Evolutionary conservation across 2,797 vertebrate species (phyloP).

Genomic region (Lacerta bilineata): DNA sequence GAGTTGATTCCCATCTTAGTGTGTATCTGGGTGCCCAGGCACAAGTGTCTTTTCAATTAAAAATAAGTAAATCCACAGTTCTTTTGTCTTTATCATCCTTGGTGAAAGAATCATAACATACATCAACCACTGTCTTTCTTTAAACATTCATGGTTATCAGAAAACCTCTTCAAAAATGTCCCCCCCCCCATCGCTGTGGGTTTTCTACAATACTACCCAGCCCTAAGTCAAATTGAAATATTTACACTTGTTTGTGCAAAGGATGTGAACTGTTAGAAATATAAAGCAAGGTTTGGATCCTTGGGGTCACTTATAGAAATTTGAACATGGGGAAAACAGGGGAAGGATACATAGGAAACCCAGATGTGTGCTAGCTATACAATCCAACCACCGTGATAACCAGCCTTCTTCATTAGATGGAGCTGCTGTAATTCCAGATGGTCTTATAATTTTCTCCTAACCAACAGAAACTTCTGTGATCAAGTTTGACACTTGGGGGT

Average conservation of each 20-base stretch:
- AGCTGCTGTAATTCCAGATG: too few species aligned
- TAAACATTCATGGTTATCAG: background rate
- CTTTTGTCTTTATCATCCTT: slow-evolving; percentile 15
- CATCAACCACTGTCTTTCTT: background rate
- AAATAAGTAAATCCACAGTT: slow-evolving; percentile 10
- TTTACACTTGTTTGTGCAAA: background rate
- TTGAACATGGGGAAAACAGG: background rate
- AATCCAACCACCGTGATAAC: background rate
- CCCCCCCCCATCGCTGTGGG: too few species aligned
- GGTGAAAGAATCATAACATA: background rate
- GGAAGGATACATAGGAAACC: background rate
- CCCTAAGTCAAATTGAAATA: background rate
- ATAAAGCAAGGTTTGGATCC: background rate
- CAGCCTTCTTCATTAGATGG: background rate
- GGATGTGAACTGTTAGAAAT: background rate
- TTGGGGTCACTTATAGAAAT: background rate
- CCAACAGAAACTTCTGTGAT: background rate
- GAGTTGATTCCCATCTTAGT: background rate
- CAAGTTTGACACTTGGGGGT: background rate
- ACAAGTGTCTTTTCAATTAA: slow-evolving; percentile 31
- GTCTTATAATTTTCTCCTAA: background rate
- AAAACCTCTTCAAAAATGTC: background rate
- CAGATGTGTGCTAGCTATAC: background rate
- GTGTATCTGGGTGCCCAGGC: slow-evolving; percentile 1
- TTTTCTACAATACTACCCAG: background rate